Percentiles rank a stretch among this genome's conserved stretches.
Conservation (phyloP, 2,797 vertebrate genomes). For the Alcedo quadribrachys region DNA sequence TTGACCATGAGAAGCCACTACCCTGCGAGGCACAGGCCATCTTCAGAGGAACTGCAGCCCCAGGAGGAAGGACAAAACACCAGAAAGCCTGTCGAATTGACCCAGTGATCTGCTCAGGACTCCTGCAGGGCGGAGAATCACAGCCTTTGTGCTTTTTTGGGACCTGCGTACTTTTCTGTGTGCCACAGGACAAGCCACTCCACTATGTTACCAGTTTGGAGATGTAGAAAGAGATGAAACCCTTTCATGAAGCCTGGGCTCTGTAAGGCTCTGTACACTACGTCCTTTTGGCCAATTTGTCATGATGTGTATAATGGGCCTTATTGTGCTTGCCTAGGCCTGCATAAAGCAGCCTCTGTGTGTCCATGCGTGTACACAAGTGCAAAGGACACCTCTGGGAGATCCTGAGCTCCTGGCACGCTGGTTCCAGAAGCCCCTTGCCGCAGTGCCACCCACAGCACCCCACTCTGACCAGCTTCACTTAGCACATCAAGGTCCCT, state of each 20-base stretch:
- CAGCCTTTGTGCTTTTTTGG: constrained; percentile 11
- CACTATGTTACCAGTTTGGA: constrained; percentile 30
- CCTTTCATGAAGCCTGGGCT: not conserved
- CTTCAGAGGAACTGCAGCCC: not conserved
- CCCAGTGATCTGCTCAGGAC: not conserved
- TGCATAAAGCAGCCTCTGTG: constrained; percentile 13
- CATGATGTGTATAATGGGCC: constrained; percentile 10
- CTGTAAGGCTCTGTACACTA: not conserved
- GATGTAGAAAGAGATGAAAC: constrained; percentile 42
- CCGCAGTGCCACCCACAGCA: rapidly evolving
- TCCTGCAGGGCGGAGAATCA: not conserved
- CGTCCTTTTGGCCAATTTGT: not conserved
- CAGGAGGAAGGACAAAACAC: not conserved
- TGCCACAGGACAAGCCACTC: not conserved
- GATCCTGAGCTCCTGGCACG: not conserved
- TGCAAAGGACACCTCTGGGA: not conserved
- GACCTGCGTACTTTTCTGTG: not conserved
- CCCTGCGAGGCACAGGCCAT: not conserved
- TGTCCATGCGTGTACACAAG: not conserved
- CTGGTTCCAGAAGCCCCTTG: rapidly evolving
- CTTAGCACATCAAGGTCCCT: not conserved
- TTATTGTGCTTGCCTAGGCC: not conserved
- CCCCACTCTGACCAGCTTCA: not conserved
- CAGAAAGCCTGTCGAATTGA: not conserved
- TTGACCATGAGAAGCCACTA: rapidly evolving